Base-by-base conservation (phyloP, 2,888 invertebrate species). In the Callosobruchus maculatus region DNA sequence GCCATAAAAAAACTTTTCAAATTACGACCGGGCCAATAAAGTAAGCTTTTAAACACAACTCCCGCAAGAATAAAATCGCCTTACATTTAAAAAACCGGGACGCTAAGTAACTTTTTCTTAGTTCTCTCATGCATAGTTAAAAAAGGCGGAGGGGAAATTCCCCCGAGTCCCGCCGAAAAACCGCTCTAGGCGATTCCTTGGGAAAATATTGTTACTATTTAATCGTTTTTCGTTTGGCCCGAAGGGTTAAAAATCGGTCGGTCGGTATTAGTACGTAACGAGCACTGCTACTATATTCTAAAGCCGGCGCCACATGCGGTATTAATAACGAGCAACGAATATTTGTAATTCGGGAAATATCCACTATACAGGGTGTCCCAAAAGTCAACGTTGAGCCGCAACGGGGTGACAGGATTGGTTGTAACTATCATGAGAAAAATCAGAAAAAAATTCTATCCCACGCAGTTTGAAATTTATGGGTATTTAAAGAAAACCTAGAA, bases 31-130 rank as follows among this genome's bases (percentile, higher is more conserved):
- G 49, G 68, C 75, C 78, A 77, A 74, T 74, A 81, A 81, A 80
- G 79, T 82, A 84, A 84, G 84, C 84, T 83, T 83, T 84, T 84
- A 84, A 84, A 83, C 82, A 80, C 78, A 82, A 83, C 79, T 83
- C 84, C 84, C 84, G 78, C 78, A 80, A 81, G 85, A 82, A 81
- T 84, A 82, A 83, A 84, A 85, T 85, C 85, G 82, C 83, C 85
- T 85, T 84, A 84, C 22, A 22, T 81, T 80, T 80, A 82, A 82
- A 82, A 83, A 83, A 80, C 81, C 79, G 75, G 73, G 78, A 78
- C 77, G 82, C 81, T 81, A 81, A 82, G 79, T 81, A 78, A 80
- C 82, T 82, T 82, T 81, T 77, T 81, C 79, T 80, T 78, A 81
- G 81, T 81, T 79, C 80, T 72, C 78, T 79, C 83, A 81, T 82